A percentile compares a stretch with the other conserved stretches of the same genome.
phyloP scores from a whole-genome alignment of 2,113 vertebrate genomes.

The Hippocampus mohnikei region DNA sequence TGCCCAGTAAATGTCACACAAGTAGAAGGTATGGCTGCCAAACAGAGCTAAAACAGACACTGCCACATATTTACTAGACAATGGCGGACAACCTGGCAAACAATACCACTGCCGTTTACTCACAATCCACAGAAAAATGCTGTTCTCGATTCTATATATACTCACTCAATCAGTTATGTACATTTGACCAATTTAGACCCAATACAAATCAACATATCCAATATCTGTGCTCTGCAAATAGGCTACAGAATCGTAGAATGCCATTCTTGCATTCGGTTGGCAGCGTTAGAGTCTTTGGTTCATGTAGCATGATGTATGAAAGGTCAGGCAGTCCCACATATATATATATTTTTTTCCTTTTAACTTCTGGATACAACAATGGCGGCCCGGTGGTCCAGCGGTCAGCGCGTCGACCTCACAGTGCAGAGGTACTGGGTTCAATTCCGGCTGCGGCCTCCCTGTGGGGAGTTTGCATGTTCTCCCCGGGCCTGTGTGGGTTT shows the following conservation, averaged over 20 bases:
- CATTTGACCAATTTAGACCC: background rate
- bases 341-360: no score
- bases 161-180: background rate
- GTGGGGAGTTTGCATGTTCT: no score
- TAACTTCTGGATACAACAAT: background rate
- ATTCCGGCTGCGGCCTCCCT: background rate
- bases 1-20: constrained; percentile 73
- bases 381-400: background rate
- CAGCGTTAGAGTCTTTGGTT: background rate
- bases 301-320: background rate
- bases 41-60: constrained; percentile 62
- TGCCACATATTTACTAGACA: constrained; percentile 64
- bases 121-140: constrained; percentile 27
- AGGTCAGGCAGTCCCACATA: background rate
- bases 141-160: background rate
- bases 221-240: background rate
- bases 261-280: background rate
- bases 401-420: no score
- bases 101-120: constrained; percentile 69
- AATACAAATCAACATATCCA: background rate
- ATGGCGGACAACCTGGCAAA: constrained; percentile 53
- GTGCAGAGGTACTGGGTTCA: no score
- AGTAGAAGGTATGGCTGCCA: constrained; percentile 58
- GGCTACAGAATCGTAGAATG: background rate
- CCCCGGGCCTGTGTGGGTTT: no score